phyloP scores from a whole-genome alignment of 1,140 invertebrate species.

The Penaeus indicus region DNA sequence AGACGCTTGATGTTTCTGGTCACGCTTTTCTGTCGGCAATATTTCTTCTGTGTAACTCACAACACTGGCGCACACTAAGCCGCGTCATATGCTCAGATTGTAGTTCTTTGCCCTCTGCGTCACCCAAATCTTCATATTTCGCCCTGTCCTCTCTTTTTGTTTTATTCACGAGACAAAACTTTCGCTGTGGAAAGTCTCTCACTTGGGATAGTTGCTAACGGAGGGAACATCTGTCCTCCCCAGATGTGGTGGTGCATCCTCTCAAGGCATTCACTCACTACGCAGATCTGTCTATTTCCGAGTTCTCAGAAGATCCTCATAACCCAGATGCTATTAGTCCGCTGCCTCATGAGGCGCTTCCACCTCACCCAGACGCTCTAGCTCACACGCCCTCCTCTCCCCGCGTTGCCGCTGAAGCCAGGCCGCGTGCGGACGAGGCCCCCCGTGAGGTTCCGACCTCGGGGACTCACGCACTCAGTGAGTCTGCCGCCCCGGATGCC shows the following conservation, averaged over 20 bases:
- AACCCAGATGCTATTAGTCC: constrained; percentile 4
- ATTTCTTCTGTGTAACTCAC: too few species aligned
- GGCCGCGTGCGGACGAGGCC: not conserved
- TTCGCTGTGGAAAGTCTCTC: not conserved
- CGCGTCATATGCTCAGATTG: not conserved
- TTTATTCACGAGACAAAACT: not conserved
- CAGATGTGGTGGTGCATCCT: constrained; percentile 66
- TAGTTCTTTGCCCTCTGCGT: constrained; percentile 15
- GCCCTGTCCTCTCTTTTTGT: constrained; percentile 23
- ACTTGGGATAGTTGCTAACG: constrained; percentile 28
- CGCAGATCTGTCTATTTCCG: constrained; percentile 59
- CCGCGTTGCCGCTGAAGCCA: not conserved
- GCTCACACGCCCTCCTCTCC: not conserved
- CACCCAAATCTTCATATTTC: constrained; percentile 48
- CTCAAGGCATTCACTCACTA: constrained; percentile 63
- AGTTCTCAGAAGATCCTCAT: constrained; percentile 58
- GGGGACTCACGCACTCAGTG: not conserved
- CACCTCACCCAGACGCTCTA: not conserved
- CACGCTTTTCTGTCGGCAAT: too few species aligned
- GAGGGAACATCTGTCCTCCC: constrained; percentile 56
- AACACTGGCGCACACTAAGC: not conserved
- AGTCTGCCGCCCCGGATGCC: not conserved
- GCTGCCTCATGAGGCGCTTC: constrained; percentile 1
- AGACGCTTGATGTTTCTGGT: too few species aligned
- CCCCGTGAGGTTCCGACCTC: not conserved